Evolutionary conservation across 1,140 invertebrate genomes (phyloP), one percentile per base, ranked within the genome.

Genomic region (Bombus pascuorum): DNA sequence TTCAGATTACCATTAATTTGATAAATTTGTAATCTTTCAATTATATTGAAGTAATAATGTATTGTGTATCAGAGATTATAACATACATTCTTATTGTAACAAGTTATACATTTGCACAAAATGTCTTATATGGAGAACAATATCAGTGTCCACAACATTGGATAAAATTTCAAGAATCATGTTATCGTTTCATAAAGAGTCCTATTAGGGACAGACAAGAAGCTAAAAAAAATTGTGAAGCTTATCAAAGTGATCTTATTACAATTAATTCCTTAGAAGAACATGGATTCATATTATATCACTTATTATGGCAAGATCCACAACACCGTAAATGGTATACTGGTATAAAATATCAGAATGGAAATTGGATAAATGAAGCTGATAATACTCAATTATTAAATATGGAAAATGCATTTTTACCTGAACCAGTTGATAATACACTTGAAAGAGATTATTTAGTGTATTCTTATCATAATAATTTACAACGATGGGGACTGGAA

Each of bases 111-210:
- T 37, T 82, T 47, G 82, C 89, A 62, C 94, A 95, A 87, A 92
- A 91, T 68, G 18, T 83, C 18, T 91, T 86, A 34, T 92, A 93
- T 76, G 92, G 87, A 13, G 91, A 95, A 25, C 18, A 75, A 57
- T 77, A 92, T 44, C 95, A 95, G 85, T 99, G 98, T 95, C 98
- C 98, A 1, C 96, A 97, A 75, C 96, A 98, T 93, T 99, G 98
- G 98, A 95, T 97, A 42, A 96, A 96, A 28, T 98, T 96, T 92
- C 96, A 97, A 86, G 96, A 97, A 73, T 97, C 97, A 0, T 99
- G 98, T 95, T 99, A 98, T 93, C 96, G 98, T 71, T 99, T 99
- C 92, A 97, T 98, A 5, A 97, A 98, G 90, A 98, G 98, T 42
- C 98, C 98, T 3, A 95, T 97, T 74, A 97, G 97, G 81, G 96